Conservation (phyloP, 2,888 invertebrate genomes). For the Chymomyza amoena region DNA sequence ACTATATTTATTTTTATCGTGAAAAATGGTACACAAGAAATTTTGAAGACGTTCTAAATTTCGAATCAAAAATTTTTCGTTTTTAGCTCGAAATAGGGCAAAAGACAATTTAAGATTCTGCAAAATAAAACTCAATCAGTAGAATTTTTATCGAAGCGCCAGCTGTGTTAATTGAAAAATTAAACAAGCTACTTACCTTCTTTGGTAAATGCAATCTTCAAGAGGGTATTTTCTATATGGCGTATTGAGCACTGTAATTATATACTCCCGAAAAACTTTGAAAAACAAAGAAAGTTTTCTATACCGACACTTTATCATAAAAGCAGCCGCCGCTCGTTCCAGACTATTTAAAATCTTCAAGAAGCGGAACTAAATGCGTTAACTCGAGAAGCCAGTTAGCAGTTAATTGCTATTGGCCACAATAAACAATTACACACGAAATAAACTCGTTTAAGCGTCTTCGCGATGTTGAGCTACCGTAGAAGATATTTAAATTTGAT, state of each 20-base stretch:
- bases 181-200: background rate
- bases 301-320: background rate
- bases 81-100: background rate
- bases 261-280: background rate
- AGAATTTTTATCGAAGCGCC: background rate
- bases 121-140: background rate
- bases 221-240: background rate
- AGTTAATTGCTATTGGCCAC: slow-evolving; percentile 42
- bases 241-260: background rate
- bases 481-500: slow-evolving; percentile 24
- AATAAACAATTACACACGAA: slow-evolving; percentile 35
- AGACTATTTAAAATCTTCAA: background rate
- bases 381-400: slow-evolving; percentile 28
- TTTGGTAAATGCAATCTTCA: background rate
- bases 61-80: no score
- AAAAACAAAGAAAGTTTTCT: background rate
- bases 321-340: background rate
- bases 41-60: no score
- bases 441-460: slow-evolving; percentile 32
- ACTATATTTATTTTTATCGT: no score
- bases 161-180: background rate
- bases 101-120: background rate
- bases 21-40: no score
- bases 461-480: slow-evolving; percentile 30
- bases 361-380: slow-evolving; percentile 15